A percentile compares a stretch with the other conserved stretches of the same genome.
Evolutionary conservation across 2,888 invertebrate genomes (phyloP).

Genomic region (Stenurella melanura): DNA sequence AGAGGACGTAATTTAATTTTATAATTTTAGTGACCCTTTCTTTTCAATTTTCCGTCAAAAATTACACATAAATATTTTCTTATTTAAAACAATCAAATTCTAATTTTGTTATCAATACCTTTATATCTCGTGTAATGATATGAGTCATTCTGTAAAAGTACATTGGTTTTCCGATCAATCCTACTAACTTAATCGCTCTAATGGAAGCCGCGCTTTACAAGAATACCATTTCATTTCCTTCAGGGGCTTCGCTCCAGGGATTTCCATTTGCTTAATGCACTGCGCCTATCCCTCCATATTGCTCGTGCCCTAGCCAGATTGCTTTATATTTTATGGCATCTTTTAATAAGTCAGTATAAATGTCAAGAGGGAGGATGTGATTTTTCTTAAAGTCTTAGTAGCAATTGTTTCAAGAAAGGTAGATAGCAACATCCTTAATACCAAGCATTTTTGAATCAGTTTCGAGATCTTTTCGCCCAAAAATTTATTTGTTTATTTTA

Average conservation of each 20-base stretch:
- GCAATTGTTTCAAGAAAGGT: background rate
- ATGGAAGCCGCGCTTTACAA: constrained; percentile 60
- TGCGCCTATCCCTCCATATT: constrained; percentile 29
- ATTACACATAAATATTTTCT: no score
- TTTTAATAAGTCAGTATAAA: background rate
- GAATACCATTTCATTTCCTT: constrained; percentile 61
- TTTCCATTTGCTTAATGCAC: constrained; percentile 55
- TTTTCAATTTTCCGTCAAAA: no score
- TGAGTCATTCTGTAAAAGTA: constrained; percentile 10
- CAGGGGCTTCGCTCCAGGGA: constrained; percentile 56
- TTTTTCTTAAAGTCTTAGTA: background rate
- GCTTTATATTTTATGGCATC: constrained; percentile 17
- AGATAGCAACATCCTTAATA: no score
- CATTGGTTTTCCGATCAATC: constrained; percentile 32
- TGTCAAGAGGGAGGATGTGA: background rate
- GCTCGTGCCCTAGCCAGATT: constrained; percentile 8
- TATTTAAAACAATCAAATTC: no score
- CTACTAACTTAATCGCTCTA: constrained; percentile 57
- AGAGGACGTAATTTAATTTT: no score
- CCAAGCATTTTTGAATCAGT: no score
- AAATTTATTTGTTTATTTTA: no score
- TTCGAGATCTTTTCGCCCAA: no score
- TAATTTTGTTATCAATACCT: background rate
- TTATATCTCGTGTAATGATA: background rate
- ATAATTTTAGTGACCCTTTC: no score